Evolutionary conservation across 2,113 vertebrate species (phyloP).

Genomic region (Paracanthobrama guichenoti): DNA sequence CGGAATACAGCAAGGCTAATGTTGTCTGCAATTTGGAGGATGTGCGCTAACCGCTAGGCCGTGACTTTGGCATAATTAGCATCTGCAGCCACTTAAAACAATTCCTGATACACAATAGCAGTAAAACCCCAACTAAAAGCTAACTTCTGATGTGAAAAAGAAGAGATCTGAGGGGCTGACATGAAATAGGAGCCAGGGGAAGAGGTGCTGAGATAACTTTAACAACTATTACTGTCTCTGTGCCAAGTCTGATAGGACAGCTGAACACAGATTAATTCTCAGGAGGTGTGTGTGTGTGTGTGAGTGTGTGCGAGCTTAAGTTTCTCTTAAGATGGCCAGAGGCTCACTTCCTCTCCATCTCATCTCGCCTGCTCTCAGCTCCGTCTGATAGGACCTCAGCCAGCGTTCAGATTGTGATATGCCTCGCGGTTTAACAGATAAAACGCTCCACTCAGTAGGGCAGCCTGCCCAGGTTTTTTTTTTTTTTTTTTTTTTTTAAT

Average conservation of each 20-base stretch:
- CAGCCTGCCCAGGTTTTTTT: not conserved
- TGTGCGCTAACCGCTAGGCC: not conserved
- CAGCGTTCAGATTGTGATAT: slow-evolving; percentile 27
- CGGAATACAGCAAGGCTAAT: not conserved
- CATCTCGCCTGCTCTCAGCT: slow-evolving; percentile 28
- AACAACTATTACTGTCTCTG: slow-evolving; percentile 27
- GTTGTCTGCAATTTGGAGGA: slow-evolving; percentile 5
- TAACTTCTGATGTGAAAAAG: not conserved
- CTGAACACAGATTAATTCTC: slow-evolving; percentile 39
- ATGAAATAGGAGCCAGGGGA: slow-evolving; percentile 15
- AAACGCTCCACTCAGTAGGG: slow-evolving; percentile 26
- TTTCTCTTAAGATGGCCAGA: slow-evolving; percentile 34
- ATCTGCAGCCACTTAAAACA: not conserved
- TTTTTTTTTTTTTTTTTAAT: not conserved
- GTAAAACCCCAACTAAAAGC: slow-evolving; percentile 13
- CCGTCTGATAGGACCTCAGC: slow-evolving; percentile 30
- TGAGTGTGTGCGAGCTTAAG: slow-evolving; percentile 49
- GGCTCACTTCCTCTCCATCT: slow-evolving; percentile 22
- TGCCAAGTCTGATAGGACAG: slow-evolving; percentile 40
- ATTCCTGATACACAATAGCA: slow-evolving; percentile 8
- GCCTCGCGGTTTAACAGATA: slow-evolving; percentile 28
- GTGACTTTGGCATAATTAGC: slow-evolving; percentile 3
- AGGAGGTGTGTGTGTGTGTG: slow-evolving; percentile 32
- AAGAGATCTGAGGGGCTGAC: slow-evolving; percentile 27
- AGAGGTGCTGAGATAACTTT: slow-evolving; percentile 39